Evolutionary conservation across 2,113 vertebrate genomes (phyloP), one percentile per base, ranked within the genome.

Genomic region (Orientallactaga bullata): DNA sequence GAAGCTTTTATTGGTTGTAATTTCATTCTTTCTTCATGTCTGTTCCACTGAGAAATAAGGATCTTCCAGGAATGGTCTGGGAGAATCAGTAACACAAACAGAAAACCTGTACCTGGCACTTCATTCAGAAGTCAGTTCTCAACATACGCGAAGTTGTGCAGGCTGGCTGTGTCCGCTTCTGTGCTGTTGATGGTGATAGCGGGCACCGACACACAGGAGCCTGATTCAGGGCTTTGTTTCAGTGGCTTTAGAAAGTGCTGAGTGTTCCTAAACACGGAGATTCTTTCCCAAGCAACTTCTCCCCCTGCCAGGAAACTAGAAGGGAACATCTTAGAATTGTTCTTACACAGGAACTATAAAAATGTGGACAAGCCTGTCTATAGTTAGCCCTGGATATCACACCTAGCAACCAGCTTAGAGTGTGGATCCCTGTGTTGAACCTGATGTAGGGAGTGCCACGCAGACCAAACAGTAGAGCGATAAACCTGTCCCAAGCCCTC

Each of bases 11-110:
- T 96, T 86, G 96, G 96, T 96, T 92, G 83, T 82, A 95, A 83
- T 94, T 93, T 95, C 78, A 61, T 96, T 90, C 78, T 39, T 93
- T 77, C 88, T 96, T 4, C 90, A 89, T 92, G 94, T 96, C 47
- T 4, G 95, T 95, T 93, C 85, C 30, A 8, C 35, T 95, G 90
- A 96, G 94, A 58, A 95, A 95, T 96, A 95, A 96, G 97, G 96
- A 95, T 92, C 96, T 96, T 92, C 95, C 69, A 60, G 76, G 91
- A 96, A 85, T 66, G 82, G 82, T 78, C 87, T 42, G 76, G 90
- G 82, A 89, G 85, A 89, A 90, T 94, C 93, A 94, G 95, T 84
- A 95, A 82, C 79, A 94, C 76, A 78, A 42, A 77, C 79, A 94
- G 79, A 78, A 42, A 77, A n/a, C 74, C 93, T 35, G 47, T 55